phyloP scores from a whole-genome alignment of 2,113 vertebrate genomes.

The Halichoerus grypus region DNA sequence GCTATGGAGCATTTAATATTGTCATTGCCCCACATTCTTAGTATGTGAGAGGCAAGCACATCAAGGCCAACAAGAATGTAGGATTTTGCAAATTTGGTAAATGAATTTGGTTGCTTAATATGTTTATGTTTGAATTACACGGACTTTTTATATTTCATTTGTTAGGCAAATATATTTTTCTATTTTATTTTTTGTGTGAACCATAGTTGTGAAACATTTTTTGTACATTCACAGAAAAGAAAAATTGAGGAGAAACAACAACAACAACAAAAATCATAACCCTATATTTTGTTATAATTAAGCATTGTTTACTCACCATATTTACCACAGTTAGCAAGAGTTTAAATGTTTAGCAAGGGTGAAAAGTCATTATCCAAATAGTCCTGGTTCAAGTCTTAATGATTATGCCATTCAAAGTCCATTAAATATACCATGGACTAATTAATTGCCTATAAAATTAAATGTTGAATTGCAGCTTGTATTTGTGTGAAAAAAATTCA shows the following conservation, averaged over 20 bases:
- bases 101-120: neutral
- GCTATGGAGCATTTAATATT: neutral
- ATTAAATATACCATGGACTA: neutral
- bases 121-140: neutral
- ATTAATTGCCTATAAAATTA: conserved; percentile 4
- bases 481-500: neutral
- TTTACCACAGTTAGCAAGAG: neutral
- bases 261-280: neutral
- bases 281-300: neutral
- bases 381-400: neutral
- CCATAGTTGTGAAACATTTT: neutral
- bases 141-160: neutral
- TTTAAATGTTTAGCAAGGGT: neutral
- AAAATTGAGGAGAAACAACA: neutral
- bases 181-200: neutral
- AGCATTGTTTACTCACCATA: neutral
- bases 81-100: neutral
- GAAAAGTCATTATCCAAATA: neutral
- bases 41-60: neutral
- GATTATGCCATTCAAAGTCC: neutral
- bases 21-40: neutral
- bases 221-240: neutral
- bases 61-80: neutral
- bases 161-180: neutral
- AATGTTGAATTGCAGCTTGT: neutral